Evolutionary conservation across 2,888 invertebrate species (phyloP).

Genomic region (Scelioninae gen. 2): DNA sequence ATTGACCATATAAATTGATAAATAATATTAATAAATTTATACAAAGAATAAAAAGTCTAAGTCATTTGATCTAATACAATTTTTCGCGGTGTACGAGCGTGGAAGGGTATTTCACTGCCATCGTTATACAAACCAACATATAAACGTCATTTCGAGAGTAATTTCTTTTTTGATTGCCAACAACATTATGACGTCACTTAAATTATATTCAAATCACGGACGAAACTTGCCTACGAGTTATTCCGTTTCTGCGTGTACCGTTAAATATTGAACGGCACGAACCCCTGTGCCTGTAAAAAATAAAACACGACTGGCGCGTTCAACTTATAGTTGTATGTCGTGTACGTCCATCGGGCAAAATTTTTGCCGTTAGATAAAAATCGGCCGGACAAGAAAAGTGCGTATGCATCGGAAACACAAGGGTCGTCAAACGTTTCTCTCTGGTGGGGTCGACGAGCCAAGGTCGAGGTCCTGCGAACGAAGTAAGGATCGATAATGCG

Average conservation of each 20-base stretch:
- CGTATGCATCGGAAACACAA: conserved; percentile 48
- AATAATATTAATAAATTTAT: no score
- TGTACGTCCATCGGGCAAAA: conserved; percentile 12
- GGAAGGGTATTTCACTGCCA: no score
- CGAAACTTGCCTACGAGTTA: neutral
- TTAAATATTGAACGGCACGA: conserved; percentile 10
- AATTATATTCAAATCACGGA: conserved; percentile 12
- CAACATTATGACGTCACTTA: neutral
- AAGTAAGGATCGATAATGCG: conserved; percentile 66
- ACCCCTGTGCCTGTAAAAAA: conserved; percentile 7
- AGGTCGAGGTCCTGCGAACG: conserved; percentile 70
- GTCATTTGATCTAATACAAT: no score
- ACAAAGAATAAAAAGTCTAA: no score
- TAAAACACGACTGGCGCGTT: neutral
- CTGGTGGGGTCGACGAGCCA: conserved; percentile 67
- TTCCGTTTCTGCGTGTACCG: neutral
- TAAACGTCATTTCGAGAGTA: no score
- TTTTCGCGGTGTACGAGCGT: no score
- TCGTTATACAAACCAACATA: no score
- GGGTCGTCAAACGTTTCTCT: conserved; percentile 51
- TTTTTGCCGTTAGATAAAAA: conserved; percentile 37
- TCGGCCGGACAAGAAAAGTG: conserved; percentile 35
- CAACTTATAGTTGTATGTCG: neutral
- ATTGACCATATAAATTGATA: no score
- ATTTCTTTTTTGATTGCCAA: no score